Base-by-base conservation (phyloP, 2,113 vertebrate genomes). In the Hypomesus transpacificus region DNA sequence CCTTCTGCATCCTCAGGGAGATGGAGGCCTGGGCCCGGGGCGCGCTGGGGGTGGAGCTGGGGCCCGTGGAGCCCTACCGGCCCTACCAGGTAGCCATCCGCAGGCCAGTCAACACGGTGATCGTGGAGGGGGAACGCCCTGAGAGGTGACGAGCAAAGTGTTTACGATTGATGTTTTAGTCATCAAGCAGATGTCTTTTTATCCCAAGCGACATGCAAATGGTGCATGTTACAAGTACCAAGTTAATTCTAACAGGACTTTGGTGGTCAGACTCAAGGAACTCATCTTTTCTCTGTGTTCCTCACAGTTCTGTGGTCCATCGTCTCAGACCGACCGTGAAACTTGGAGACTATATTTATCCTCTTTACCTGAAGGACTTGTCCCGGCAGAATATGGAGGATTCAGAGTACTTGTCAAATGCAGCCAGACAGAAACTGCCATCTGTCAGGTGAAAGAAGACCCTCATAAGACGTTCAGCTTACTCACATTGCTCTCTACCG, bases 1-100 rank as follows among this genome's bases (percentile, higher is more conserved):
- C 86, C 9, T 96, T 98, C 87, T 89, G 83, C 80, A 93, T 98
- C 3, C 84, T 93, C 20, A 90, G 95, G 66, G 91, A 89, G 24
- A 1, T 98, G 1, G 91, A 93, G 0, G 94, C 87, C 0, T 0
- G 86, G 0, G 89, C 92, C 0, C 86, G 80, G 62, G 91, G 89
- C 20, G 76, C 83, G 0, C 84, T 97, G 84, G 92, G 88, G 24
- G 82, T 78, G 34, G 88, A 92, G 0, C 87, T 98, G 83, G 91
- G 88, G 5, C 95, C 95, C 39, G 85, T 89, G 0, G 78, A 85
- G 0, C 93, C 91, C 1, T 98, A 93, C 82, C 87, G 83, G 69
- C 90, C 91, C 0, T 89, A 78, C 31, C 81, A 87, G 75, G 70
- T 61, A 68, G 63, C 77, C n/a, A 81, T 83, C 2, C 81, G 61